These are phyloP conservation scores for Spisula solida DNA, from an alignment of 2,888 invertebrate genomes.

Conservation along the genomic window DNA sequence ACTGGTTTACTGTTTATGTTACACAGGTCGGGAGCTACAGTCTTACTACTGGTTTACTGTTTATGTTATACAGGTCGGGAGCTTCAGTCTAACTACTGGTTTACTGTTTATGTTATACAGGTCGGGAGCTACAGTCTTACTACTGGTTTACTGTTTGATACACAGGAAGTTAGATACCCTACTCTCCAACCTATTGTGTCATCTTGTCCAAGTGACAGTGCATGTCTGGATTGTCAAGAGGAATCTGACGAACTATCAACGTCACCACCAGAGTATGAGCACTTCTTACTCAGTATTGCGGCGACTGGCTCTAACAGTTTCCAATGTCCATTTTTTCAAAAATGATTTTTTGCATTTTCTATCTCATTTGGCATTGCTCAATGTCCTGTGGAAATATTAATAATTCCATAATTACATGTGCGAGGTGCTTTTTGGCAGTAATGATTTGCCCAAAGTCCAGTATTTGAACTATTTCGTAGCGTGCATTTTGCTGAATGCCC, in stretches of 20 bases:
- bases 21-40: too few species aligned
- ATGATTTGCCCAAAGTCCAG: not conserved
- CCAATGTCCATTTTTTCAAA: too few species aligned
- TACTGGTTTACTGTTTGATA: constrained; percentile 3
- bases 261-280: not conserved
- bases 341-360: too few species aligned
- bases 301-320: too few species aligned
- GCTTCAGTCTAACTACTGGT: not conserved
- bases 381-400: not conserved
- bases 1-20: too few species aligned
- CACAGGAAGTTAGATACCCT: not conserved
- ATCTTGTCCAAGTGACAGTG: constrained; percentile 20
- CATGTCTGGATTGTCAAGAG: constrained; percentile 7
- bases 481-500: too few species aligned
- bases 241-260: not conserved
- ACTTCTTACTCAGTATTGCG: not conserved
- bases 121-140: constrained; percentile 21
- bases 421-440: not conserved
- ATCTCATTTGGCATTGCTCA: too few species aligned
- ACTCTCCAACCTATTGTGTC: not conserved
- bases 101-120: too few species aligned
- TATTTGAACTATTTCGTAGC: too few species aligned
- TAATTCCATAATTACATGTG: not conserved
- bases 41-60: too few species aligned
- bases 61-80: not conserved